These are phyloP conservation scores for Jaculus jaculus DNA, from an alignment of 2,113 vertebrate species.

Conservation along the genomic window DNA sequence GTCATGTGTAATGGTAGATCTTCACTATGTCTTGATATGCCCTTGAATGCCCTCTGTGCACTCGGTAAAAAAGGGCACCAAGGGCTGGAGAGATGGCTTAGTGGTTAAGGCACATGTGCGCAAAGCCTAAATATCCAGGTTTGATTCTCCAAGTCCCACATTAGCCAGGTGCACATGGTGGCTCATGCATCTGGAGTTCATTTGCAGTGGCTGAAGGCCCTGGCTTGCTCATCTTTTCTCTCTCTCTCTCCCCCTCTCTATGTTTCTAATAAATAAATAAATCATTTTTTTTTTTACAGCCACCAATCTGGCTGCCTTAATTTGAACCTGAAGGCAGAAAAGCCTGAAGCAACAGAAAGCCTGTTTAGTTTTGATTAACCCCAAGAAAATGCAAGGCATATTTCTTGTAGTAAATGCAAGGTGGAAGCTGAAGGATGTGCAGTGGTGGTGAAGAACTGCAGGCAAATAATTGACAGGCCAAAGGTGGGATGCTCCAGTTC, in stretches of 20 bases:
- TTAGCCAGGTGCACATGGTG: too few relatives aligned
- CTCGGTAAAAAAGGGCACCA: neutral
- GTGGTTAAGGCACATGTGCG: too few relatives aligned
- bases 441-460: neutral
- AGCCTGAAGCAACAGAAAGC: neutral
- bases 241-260: too few relatives aligned
- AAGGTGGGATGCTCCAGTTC: neutral
- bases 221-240: too few relatives aligned
- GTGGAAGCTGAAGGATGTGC: neutral
- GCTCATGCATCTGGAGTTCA: too few relatives aligned
- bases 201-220: too few relatives aligned
- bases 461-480: neutral
- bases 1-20: neutral
- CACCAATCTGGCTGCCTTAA: neutral
- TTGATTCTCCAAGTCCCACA: too few relatives aligned
- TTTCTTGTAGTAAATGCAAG: neutral
- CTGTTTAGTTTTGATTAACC: neutral
- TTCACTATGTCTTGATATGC: neutral
- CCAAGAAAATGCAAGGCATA: neutral
- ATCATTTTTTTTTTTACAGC: too few relatives aligned
- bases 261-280: too few relatives aligned
- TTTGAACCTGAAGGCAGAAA: neutral
- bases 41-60: neutral
- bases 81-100: too few relatives aligned
- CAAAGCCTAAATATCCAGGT: too few relatives aligned